phyloP scores from a whole-genome alignment of 2,113 vertebrate genomes.

The Axis porcinus region DNA sequence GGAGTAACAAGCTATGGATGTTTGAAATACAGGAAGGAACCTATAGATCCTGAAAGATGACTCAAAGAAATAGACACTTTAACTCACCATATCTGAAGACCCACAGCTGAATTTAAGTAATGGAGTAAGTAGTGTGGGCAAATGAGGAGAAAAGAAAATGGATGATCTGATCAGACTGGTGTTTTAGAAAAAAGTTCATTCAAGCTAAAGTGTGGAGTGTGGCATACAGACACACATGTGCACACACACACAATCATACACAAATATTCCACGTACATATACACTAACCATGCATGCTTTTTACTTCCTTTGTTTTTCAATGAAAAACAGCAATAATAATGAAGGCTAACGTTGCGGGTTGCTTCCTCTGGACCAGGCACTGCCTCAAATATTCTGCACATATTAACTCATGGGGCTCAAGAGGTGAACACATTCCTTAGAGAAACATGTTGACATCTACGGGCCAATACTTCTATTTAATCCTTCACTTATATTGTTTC shows the following conservation, averaged over 20 bases:
- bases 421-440: not conserved
- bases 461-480: not conserved
- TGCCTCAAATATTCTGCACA: not conserved
- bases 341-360: not conserved
- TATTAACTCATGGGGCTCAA: not conserved
- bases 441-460: not conserved
- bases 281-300: no score
- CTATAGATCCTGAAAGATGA: not conserved
- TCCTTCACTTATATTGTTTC: not conserved
- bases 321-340: not conserved
- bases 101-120: not conserved
- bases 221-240: not conserved
- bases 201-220: not conserved
- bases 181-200: not conserved
- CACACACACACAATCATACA: no score
- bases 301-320: not conserved
- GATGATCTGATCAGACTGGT: not conserved
- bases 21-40: not conserved
- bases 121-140: not conserved
- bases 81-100: not conserved
- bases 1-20: not conserved
- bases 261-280: fast-evolving
- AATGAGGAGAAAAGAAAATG: not conserved
- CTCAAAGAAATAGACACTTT: not conserved
- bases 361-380: not conserved